Conservation (phyloP, 1,140 invertebrate species). For the Drosophila watanabei region DNA sequence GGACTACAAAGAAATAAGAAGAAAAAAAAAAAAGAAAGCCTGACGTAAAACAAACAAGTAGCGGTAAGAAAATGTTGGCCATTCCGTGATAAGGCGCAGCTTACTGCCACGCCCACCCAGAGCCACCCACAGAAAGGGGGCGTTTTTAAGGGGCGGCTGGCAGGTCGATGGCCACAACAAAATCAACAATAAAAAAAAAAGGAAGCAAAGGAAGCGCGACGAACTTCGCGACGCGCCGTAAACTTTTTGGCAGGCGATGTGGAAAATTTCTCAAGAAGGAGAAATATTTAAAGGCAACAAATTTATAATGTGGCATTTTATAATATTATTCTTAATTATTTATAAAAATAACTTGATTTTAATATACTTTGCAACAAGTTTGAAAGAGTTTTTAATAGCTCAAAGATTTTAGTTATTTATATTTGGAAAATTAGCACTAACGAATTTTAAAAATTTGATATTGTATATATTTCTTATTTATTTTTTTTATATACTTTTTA, state of each 20-base stretch:
- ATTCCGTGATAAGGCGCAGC: constrained; percentile 65
- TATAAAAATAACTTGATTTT: neutral
- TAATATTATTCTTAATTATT: neutral
- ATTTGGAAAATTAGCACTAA: no score
- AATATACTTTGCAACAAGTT: neutral
- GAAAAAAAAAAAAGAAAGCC: constrained; percentile 2
- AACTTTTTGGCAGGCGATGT: constrained; percentile 69
- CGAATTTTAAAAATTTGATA: neutral
- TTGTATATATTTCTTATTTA: neutral
- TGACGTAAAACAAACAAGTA: constrained; percentile 69
- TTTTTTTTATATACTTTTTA: neutral
- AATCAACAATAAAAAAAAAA: constrained; percentile 38
- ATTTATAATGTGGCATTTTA: neutral
- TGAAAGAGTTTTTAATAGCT: neutral
- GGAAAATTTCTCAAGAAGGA: neutral
- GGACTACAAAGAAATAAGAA: neutral
- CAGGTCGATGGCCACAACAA: constrained; percentile 60
- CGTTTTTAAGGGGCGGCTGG: constrained; percentile 17
- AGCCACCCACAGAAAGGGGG: constrained; percentile 10
- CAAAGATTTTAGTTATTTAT: no score
- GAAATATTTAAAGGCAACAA: neutral
- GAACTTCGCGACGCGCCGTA: constrained; percentile 67
- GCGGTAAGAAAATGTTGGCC: constrained; percentile 71
- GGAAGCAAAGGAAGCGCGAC: constrained; percentile 59
- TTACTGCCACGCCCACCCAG: constrained; percentile 56